Percentiles rank a stretch among this genome's conserved stretches.
Evolutionary conservation across 2,888 invertebrate genomes (phyloP).

Genomic region (Drosophila nr. fundita): DNA sequence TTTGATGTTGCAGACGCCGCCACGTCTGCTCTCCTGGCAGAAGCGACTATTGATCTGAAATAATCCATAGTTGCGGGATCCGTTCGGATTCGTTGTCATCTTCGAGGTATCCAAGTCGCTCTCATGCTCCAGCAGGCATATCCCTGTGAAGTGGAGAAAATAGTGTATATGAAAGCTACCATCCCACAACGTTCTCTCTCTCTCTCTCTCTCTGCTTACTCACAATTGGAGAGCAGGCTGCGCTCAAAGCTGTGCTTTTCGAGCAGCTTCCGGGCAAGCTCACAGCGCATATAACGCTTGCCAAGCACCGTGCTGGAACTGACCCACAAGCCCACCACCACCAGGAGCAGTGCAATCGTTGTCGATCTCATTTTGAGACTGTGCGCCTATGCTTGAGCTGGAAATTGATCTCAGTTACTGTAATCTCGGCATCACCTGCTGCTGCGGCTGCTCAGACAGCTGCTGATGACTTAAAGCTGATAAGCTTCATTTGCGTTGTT

Average conservation of each 20-base stretch:
- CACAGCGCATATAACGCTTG: conserved; percentile 78
- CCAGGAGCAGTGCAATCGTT: conserved; percentile 31
- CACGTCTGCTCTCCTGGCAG: conserved; percentile 86
- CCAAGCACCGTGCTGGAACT: conserved; percentile 32
- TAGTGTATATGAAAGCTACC: neutral
- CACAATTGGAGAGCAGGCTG: conserved; percentile 81
- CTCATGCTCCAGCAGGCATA: conserved; percentile 86
- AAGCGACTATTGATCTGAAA: conserved; percentile 90
- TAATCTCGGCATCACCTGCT: conserved; percentile 1
- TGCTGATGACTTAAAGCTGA: conserved; percentile 25
- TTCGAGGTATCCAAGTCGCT: conserved; percentile 88
- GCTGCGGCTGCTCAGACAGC: conserved; percentile 1
- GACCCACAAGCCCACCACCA: conserved; percentile 32
- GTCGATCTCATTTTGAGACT: conserved; percentile 63
- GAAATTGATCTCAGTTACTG: conserved; percentile 29
- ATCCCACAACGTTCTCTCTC: neutral
- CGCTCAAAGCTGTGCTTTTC: conserved; percentile 77
- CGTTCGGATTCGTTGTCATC: conserved; percentile 87
- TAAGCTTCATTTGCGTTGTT: conserved; percentile 50
- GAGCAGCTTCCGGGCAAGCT: conserved; percentile 75
- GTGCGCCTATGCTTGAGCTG: conserved; percentile 20
- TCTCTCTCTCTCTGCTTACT: conserved; percentile 39
- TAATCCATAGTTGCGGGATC: conserved; percentile 87
- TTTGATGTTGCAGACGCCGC: conserved; percentile 89
- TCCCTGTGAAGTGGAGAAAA: conserved; percentile 65